Evolutionary conservation across 1,140 invertebrate genomes (phyloP), one percentile per base, ranked within the genome.

Genomic region (Penaeus vannamei): DNA sequence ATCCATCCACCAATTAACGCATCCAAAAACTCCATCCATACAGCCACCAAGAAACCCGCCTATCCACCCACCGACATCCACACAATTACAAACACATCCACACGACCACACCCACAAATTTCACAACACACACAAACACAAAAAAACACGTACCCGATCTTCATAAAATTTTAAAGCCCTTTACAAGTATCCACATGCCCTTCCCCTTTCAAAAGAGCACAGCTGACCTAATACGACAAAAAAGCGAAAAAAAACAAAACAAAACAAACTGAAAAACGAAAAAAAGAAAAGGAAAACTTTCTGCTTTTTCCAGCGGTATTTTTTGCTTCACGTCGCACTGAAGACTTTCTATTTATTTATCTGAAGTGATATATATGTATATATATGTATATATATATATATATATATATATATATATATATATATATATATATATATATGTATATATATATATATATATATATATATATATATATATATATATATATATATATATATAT

Each of bases 401-500:
- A 17, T 82, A 17, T 60, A 17, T 82, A 26, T 82, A 17, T 60
- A 17, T 82, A 46, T 82, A 46, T 60, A 46, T 82, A 46, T 53
- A 23, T 20, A 14, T 82, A 46, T 82, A 46, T 23, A 8, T 60
- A 3, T 82, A 26, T 82, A 26, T 82, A 26, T 82, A 26, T 60
- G 53, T 60, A 26, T 82, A 26, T 59, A 12, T 82, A 26, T 60
- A 26, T 82, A 26, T 59, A 19, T 26, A 17, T 19, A 23, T 23
- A 69, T 69, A 23, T 72, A 1, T 72, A 22, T 72, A n/a, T 20
- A n/a, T n/a, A n/a, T 26, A n/a, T n/a, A n/a, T 26, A 72, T 72
- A 5, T 69, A 69, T 69, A 69, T 69, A 10, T 69, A 69, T 69
- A 10, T 69, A 69, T 69, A 10, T 69, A 69, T 69, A 69, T 69